These are phyloP conservation scores for Sycophila sp. DNA, from an alignment of 1,140 invertebrate genomes.

Conservation along the genomic window DNA sequence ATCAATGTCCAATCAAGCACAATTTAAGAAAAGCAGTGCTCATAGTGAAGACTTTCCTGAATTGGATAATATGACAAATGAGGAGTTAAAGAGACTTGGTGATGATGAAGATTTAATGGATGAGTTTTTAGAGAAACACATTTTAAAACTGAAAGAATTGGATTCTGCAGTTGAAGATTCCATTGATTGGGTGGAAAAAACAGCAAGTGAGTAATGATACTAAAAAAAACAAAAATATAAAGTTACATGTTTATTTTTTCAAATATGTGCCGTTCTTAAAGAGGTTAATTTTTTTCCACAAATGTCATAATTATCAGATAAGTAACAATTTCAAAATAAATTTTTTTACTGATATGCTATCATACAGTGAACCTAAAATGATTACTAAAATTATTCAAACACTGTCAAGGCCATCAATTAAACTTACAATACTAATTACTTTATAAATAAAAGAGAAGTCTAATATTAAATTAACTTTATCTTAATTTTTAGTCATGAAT, in stretches of 20 bases:
- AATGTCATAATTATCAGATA: neutral
- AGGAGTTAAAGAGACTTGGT: constrained; percentile 76
- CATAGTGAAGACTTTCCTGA: constrained; percentile 69
- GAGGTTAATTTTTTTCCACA: neutral
- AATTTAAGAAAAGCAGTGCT: constrained; percentile 21
- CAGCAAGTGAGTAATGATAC: constrained; percentile 75
- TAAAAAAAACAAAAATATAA: too few relatives aligned
- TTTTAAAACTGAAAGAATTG: constrained; percentile 73
- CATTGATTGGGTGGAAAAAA: constrained; percentile 76
- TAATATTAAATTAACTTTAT: neutral
- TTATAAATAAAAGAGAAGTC: too few relatives aligned
- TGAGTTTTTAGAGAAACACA: constrained; percentile 76
- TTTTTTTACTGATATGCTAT: neutral
- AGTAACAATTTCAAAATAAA: neutral
- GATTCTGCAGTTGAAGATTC: constrained; percentile 76
- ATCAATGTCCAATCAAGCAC: constrained; percentile 30
- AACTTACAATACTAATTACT: too few relatives aligned
- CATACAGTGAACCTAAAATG: neutral
- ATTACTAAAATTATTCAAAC: neutral
- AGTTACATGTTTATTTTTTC: constrained; percentile 24
- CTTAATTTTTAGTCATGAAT: constrained; percentile 70
- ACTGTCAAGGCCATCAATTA: too few relatives aligned
- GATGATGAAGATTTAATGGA: constrained; percentile 75
- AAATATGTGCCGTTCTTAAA: constrained; percentile 23
- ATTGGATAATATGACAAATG: constrained; percentile 72